Percentiles rank a stretch among this genome's conserved stretches.
Conservation (phyloP, 2,888 invertebrate genomes). For the Drosophila merina region DNA sequence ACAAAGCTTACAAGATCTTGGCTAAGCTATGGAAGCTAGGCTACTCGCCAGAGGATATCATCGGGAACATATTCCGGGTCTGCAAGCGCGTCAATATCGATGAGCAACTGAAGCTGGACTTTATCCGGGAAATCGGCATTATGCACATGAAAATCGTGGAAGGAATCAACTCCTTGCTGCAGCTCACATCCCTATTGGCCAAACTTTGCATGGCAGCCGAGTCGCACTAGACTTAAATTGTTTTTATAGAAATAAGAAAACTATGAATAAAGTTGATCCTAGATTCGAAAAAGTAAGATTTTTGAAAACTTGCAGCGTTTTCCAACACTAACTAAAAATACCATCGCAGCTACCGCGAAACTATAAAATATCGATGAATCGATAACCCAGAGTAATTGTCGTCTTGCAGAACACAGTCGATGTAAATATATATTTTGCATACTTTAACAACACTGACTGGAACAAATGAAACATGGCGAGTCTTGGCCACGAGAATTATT, state of each 20-base stretch:
- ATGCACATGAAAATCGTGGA: constrained; percentile 96
- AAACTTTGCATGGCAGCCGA: constrained; percentile 88
- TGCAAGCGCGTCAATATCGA: constrained; percentile 93
- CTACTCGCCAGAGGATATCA: constrained; percentile 98
- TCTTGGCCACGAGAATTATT: constrained; percentile 84
- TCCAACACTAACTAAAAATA: neutral
- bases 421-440: neutral
- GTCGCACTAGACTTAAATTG: constrained; percentile 37
- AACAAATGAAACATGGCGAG: constrained; percentile 83
- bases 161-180: constrained; percentile 93
- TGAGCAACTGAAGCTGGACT: constrained; percentile 92
- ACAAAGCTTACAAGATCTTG: constrained; percentile 94
- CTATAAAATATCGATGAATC: no score
- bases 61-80: constrained; percentile 97
- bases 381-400: no score
- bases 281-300: neutral
- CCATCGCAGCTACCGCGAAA: no score
- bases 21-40: constrained; percentile 96
- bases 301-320: neutral
- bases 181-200: constrained; percentile 95
- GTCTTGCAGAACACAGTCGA: no score
- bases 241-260: neutral
- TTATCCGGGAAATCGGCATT: constrained; percentile 95
- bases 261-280: neutral
- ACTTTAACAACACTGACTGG: constrained; percentile 29